Base-by-base conservation (phyloP, 1,140 invertebrate genomes). In the Ips typographus region DNA sequence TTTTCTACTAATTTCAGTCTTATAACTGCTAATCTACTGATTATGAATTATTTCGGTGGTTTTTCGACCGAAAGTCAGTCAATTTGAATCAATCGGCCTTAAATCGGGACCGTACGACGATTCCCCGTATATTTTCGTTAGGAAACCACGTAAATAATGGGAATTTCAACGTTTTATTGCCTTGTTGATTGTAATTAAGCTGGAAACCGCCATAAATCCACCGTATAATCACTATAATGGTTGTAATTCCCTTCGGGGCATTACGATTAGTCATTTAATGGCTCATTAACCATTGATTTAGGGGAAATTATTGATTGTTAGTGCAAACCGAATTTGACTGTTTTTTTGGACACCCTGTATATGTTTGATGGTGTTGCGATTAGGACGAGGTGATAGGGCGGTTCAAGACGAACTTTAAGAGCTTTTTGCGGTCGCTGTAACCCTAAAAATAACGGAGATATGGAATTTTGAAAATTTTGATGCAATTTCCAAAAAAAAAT, bases 51-150 rank as follows among this genome's bases (percentile, higher is more conserved):
- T 22, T 22, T 22, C 0, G 22, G 22, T 22, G 22, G 22, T 22
- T 22, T 22, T 22, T 0, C 22, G 22, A 22, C 22, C 22, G 22
- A 22, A 22, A 22, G 0, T 22, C 22, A 22, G 22, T 22, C 22
- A 22, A 22, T 22, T 22, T 22, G 22, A 22, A 22, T 22, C 22
- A 22, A 22, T 22, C 22, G 22, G 22, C 22, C 22, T 22, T 22
- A 22, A 22, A 22, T 22, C 22, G 22, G 22, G 22, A 22, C 22
- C 22, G 22, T 64, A 64, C 51, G 51, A 4, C 38, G 61, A 64
- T 64, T 51, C 51, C 55, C 42, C 63, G 40, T 65, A 65, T 65
- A 65, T 65, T 65, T 56, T 65, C 63, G 56, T 65, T 56, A 65
- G 41, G 41, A n/a, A 4, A 42, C 49, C 53, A 61, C 41, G 22